A percentile compares a stretch with the other conserved stretches of the same genome.
Conservation (phyloP, 1,140 invertebrate genomes). For the Apis dorsata region DNA sequence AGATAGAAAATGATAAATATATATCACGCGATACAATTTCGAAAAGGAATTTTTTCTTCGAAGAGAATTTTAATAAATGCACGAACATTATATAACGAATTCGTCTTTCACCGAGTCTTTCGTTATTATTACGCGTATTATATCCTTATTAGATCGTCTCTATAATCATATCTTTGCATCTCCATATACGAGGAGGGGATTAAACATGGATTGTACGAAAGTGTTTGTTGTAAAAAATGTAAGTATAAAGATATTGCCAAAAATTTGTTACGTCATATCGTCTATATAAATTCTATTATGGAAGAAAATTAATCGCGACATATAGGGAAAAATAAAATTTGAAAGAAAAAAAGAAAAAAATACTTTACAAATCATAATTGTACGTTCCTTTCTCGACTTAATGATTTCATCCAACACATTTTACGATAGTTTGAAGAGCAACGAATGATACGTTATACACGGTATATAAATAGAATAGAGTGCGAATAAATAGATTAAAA, state of each 20-base stretch:
- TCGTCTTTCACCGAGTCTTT: neutral
- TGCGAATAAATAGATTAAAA: too few relatives aligned
- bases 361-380: neutral
- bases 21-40: too few relatives aligned
- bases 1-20: too few relatives aligned
- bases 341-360: neutral
- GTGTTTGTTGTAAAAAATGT: neutral
- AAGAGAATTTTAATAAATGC: neutral
- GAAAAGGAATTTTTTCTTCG: too few relatives aligned
- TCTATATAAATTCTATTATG: neutral
- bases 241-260: neutral
- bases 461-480: too few relatives aligned
- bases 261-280: neutral
- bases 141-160: neutral
- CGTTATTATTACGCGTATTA: neutral
- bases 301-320: neutral
- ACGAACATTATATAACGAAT: neutral
- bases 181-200: neutral
- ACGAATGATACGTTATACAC: neutral
- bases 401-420: neutral
- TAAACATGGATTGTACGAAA: neutral
- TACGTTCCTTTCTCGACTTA: neutral
- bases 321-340: neutral
- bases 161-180: neutral
- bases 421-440: neutral